Base-by-base conservation (phyloP, 2,113 vertebrate species). In the Xerus inauris region DNA sequence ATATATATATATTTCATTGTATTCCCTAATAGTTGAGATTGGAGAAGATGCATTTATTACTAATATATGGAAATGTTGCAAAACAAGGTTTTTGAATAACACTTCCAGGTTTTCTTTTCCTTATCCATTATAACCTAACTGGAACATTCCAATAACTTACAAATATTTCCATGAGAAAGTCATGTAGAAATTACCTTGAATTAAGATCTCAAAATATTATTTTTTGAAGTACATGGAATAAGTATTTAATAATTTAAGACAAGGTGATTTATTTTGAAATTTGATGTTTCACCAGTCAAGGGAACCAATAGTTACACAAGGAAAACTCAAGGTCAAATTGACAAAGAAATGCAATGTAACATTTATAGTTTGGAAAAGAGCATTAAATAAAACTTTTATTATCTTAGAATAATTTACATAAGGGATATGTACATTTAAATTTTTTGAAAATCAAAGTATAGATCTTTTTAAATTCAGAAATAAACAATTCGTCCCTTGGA, bases 401-500 rank as follows among this genome's bases (percentile, higher is more conserved):
- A 38, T 93, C 35, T 40, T 32, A 64, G 51, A 94, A 89, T 65
- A 42, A 79, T 51, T 76, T 87, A 72, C 40, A 71, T 87, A 92
- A 67, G 72, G 32, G 7, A 62, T 5, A 85, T 83, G 32, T 62
- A 81, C 35, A 54, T 65, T 91, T 87, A 69, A 30, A 49, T 26
- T 72, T 93, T 73, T 67, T 94, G 16, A 96, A 77, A 4, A 75
- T 40, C 2, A 84, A 73, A 79, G 17, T 57, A 6, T 30, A 10
- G 2, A 59, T 54, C 51, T 0, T 12, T 83, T 88, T 80, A 76
- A 69, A 89, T 92, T 8, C 20, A 95, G 28, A 89, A 83, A 86
- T 69, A 38, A 95, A 1, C 20, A 75, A 6, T 28, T 0, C 91
- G 7, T 87, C 47, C 77, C 64, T 94, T 86, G 28, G 3, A 26